Conservation (phyloP, 37 sponge, comb jelly and placozoan genomes). For the Hexactinellida sp. region DNA sequence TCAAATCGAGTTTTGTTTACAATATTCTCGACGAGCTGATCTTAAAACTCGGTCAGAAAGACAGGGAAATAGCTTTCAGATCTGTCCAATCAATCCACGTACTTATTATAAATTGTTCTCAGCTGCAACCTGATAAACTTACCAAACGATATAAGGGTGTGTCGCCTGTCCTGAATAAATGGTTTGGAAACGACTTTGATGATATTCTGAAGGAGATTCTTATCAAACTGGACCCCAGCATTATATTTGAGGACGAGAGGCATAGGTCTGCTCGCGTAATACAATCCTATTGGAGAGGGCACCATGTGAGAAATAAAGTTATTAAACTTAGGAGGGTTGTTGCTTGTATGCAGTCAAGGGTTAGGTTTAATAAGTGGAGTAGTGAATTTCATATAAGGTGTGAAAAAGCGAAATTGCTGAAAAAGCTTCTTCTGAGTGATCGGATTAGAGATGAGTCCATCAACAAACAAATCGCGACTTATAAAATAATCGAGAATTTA, state of each 20-base stretch:
- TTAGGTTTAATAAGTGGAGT: neutral
- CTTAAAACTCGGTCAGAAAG: neutral
- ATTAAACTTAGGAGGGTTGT: neutral
- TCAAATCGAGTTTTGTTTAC: neutral
- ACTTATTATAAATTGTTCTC: neutral
- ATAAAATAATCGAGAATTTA: neutral
- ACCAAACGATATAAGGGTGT: neutral
- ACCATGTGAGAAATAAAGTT: neutral
- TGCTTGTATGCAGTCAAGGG: neutral
- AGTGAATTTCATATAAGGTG: neutral
- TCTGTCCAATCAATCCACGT: neutral
- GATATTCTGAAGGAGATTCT: neutral
- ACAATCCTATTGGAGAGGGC: neutral
- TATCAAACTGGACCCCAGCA: neutral
- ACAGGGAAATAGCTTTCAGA: neutral
- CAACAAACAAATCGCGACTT: neutral
- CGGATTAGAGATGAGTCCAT: neutral
- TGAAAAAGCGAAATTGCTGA: neutral
- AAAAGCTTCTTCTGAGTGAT: neutral
- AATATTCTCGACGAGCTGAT: neutral
- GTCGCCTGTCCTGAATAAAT: neutral
- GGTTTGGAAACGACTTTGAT: neutral
- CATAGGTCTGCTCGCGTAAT: neutral
- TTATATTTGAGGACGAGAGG: slow-evolving; percentile 1
- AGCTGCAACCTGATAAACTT: neutral